A percentile compares a stretch with the other conserved stretches of the same genome.
Evolutionary conservation across 30 jellyfish, hydroid and myxozoan genomes (phyloP).

Genomic region (Chrysaora quinquecirrha): DNA sequence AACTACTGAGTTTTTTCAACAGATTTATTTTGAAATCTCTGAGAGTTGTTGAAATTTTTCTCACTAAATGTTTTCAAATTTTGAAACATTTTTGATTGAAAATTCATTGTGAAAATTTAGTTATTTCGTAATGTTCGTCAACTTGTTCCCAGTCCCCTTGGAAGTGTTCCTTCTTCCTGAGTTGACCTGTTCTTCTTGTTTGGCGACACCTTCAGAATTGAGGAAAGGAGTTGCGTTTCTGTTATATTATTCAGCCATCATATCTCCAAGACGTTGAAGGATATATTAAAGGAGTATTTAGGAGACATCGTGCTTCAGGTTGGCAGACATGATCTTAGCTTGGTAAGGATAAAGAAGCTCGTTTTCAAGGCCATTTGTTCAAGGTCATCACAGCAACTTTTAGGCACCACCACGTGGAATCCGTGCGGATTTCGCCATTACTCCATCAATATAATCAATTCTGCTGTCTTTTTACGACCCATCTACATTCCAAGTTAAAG

Average conservation of each 20-base stretch:
- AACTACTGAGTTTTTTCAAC: too few relatives aligned
- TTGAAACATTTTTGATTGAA: too few relatives aligned
- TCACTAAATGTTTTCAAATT: too few relatives aligned
- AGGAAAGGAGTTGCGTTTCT: neutral
- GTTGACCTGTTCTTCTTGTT: conserved; percentile 62
- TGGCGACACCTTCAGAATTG: conserved; percentile 44
- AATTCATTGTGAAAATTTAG: neutral
- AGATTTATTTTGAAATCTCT: too few relatives aligned
- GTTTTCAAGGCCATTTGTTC: conserved; percentile 13
- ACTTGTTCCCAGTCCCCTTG: conserved; percentile 63
- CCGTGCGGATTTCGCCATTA: conserved; percentile 77
- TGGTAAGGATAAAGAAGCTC: neutral
- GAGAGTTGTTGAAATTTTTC: too few relatives aligned
- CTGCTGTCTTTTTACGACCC: neutral
- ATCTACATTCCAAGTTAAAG: neutral
- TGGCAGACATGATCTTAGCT: neutral
- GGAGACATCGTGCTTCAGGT: neutral
- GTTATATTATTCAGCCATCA: neutral
- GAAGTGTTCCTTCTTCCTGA: conserved; percentile 73
- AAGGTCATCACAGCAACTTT: neutral
- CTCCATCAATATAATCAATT: neutral
- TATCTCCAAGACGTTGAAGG: neutral
- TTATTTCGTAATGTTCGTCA: conserved; percentile 40
- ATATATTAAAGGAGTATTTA: neutral
- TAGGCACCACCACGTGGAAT: conserved; percentile 57